These are phyloP conservation scores for Borostomias antarcticus DNA, from an alignment of 2,797 vertebrate genomes.

Conservation along the genomic window DNA sequence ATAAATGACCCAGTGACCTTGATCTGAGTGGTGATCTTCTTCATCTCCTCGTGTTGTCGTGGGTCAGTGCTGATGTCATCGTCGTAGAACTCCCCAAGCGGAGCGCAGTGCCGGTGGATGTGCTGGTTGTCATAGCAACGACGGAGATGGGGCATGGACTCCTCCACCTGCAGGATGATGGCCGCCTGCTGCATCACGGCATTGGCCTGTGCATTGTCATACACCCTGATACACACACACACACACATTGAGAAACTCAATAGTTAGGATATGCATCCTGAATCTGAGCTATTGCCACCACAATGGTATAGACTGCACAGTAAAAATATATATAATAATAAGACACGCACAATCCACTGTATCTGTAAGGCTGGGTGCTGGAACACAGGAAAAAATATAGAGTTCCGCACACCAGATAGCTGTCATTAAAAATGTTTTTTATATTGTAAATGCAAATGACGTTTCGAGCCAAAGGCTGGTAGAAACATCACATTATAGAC, in stretches of 20 bases:
- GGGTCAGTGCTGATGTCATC: slow-evolving; percentile 44
- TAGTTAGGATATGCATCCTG: too few species aligned
- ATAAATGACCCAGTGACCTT: slow-evolving; percentile 50
- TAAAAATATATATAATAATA: too few species aligned
- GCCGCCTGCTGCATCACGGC: slow-evolving; percentile 72
- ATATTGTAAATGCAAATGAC: too few species aligned
- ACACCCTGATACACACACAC: slow-evolving; percentile 50
- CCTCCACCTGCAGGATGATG: slow-evolving; percentile 71
- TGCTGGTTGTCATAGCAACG: slow-evolving; percentile 60
- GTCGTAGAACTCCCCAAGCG: slow-evolving; percentile 47
- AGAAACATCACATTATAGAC: too few species aligned
- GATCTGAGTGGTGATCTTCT: slow-evolving; percentile 53
- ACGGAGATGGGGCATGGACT: slow-evolving; percentile 61
- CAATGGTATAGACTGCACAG: too few species aligned
- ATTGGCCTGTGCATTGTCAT: slow-evolving; percentile 67
- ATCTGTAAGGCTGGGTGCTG: too few species aligned
- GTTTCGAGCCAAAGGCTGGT: too few species aligned
- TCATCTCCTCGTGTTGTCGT: slow-evolving; percentile 50
- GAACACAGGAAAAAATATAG: too few species aligned
- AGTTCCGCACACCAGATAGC: too few species aligned
- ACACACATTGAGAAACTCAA: background rate
- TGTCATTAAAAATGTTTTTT: too few species aligned
- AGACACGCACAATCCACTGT: too few species aligned
- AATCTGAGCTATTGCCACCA: too few species aligned
- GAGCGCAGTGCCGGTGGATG: slow-evolving; percentile 59